Evolutionary conservation across 2,888 invertebrate genomes (phyloP).

Genomic region (Luffia ferchaultella): DNA sequence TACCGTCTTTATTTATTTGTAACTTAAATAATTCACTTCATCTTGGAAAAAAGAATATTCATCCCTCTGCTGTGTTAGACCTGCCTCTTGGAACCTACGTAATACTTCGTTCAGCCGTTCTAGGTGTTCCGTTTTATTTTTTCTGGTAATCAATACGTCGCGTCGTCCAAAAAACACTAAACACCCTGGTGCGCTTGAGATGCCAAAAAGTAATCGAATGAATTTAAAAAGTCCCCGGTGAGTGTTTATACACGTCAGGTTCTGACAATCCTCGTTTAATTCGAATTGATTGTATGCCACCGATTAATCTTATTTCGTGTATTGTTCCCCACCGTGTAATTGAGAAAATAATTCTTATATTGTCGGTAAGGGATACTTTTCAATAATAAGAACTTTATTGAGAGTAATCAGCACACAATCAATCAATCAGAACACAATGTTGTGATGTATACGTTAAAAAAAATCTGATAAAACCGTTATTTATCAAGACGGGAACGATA

Average conservation of each 20-base stretch:
- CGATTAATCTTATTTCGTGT: slow-evolving; percentile 13
- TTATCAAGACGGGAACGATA: slow-evolving; percentile 7
- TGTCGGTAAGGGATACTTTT: slow-evolving; percentile 1
- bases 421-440: no score
- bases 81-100: neutral
- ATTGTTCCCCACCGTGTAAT: slow-evolving; percentile 15
- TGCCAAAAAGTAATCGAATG: slow-evolving; percentile 16
- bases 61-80: slow-evolving; percentile 1
- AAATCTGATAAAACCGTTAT: slow-evolving; percentile 3
- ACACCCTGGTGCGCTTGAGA: slow-evolving; percentile 19
- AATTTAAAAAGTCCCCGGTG: slow-evolving; percentile 17
- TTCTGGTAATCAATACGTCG: slow-evolving; percentile 7
- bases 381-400: slow-evolving; percentile 3
- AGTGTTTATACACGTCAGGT: slow-evolving; percentile 14
- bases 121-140: neutral
- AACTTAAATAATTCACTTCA: slow-evolving; percentile 5
- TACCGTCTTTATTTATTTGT: slow-evolving; percentile 6
- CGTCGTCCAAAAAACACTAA: slow-evolving; percentile 14
- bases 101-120: slow-evolving; percentile 2
- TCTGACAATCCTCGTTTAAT: slow-evolving; percentile 6
- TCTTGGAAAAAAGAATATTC: slow-evolving; percentile 6
- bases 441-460: slow-evolving; percentile 9
- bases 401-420: no score
- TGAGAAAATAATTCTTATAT: slow-evolving; percentile 4
- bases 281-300: neutral